Conservation (phyloP, 2,888 invertebrate species). For the Dorcus hopei region DNA sequence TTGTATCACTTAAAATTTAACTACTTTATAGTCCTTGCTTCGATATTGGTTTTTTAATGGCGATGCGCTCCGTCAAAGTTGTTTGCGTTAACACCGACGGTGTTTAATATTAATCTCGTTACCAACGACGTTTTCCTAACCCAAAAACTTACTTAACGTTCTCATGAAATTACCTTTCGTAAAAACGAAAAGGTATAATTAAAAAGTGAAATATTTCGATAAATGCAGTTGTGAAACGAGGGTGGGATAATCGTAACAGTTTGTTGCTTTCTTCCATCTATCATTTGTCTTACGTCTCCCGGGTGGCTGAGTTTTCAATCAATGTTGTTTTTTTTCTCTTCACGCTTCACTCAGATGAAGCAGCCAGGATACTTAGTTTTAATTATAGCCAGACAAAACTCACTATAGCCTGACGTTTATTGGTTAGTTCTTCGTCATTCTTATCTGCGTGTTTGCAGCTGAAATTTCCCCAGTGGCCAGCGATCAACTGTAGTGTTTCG, state of each 20-base stretch:
- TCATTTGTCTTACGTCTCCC: conserved; percentile 37
- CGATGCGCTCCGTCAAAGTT: neutral
- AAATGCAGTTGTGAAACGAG: conserved; percentile 20
- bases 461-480: conserved; percentile 30
- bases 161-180: too few relatives aligned
- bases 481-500: conserved; percentile 18
- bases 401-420: conserved; percentile 37
- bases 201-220: conserved; percentile 1
- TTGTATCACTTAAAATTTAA: neutral
- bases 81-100: too few relatives aligned
- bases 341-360: conserved; percentile 3
- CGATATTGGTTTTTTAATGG: conserved; percentile 2
- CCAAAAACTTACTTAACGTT: too few relatives aligned
- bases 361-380: conserved; percentile 37
- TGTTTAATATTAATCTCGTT: too few relatives aligned
- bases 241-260: conserved; percentile 30
- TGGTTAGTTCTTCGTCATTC: conserved; percentile 35
- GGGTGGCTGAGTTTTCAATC: conserved; percentile 37
- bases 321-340: conserved; percentile 31
- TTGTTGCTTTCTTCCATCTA: conserved; percentile 26
- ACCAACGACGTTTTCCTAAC: too few relatives aligned
- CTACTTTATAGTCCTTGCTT: neutral
- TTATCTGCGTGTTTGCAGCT: conserved; percentile 26
- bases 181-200: neutral
- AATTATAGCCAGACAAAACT: conserved; percentile 39